Base-by-base conservation (phyloP, 2,113 vertebrate species). In the Leuciscus idus region DNA sequence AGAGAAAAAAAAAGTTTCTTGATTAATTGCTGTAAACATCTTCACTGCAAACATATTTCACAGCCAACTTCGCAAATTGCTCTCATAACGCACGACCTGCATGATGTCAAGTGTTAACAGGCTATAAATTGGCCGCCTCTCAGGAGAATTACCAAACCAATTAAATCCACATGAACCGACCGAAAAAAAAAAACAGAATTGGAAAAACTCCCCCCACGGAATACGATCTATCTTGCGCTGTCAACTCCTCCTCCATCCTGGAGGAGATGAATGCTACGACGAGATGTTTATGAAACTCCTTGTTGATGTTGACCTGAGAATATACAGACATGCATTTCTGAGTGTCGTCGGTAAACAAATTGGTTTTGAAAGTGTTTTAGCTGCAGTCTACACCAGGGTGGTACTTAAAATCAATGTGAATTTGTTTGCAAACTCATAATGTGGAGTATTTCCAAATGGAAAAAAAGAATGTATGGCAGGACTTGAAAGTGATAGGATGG, bases 51-150 rank as follows among this genome's bases (percentile, higher is more conserved):
- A 84, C 88, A 88, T 85, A 85, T 88, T 43, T 84, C 81, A 84
- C 85, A 85, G 86, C 68, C 82, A 88, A 84, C 46, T 4, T 82
- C 77, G 76, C 39, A 33, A 68, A 77, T 43, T 80, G 59, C 78
- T 57, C 48, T 62, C 64, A 66, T 57, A 66, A 72, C 86, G 74
- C 21, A 84, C 30, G 55, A 88, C 85, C 83, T 85, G 85, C 70
- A 62, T 84, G 83, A 87, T 89, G 75, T 89, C 84, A 86, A 59
- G 76, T 90, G 85, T 91, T 90, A 90, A 90, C 90, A 89, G 89
- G 73, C 85, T 88, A 90, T 90, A 89, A 92, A 90, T 85, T 85
- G 86, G 52, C 48, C 77, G 52, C 74, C 72, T 88, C 89, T 55
- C 77, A 39, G 17, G 84, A 83, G 86, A 87, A 85, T 87, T 57